Percentiles rank a stretch among this genome's conserved stretches.
Conservation (phyloP, 2,888 invertebrate species). For the Heliconius ethilla region DNA sequence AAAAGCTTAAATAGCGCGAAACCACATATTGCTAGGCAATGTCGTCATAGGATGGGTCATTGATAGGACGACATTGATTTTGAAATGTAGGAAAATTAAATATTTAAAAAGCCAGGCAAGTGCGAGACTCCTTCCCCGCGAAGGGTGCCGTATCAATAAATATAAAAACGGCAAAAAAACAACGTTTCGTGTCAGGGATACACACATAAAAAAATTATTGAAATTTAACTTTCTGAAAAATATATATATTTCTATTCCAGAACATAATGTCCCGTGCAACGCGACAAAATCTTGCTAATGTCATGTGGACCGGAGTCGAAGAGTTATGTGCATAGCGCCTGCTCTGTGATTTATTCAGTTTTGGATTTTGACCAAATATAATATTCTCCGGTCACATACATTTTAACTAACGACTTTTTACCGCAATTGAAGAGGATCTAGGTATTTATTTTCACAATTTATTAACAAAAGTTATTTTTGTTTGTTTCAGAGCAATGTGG, state of each 20-base stretch:
- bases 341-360: slow-evolving; percentile 73
- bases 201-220: too few relatives aligned
- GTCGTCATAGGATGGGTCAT: too few relatives aligned
- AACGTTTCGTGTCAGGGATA: too few relatives aligned
- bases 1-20: too few relatives aligned
- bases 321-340: slow-evolving; percentile 76
- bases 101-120: too few relatives aligned
- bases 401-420: slow-evolving; percentile 61
- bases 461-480: slow-evolving; percentile 1
- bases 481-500: slow-evolving; percentile 6
- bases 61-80: too few relatives aligned
- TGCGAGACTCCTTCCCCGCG: too few relatives aligned
- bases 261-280: slow-evolving; percentile 33
- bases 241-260: slow-evolving; percentile 28
- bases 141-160: too few relatives aligned
- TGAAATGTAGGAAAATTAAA: too few relatives aligned
- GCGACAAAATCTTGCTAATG: slow-evolving; percentile 70
- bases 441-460: slow-evolving; percentile 47
- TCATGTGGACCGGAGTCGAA: slow-evolving; percentile 71
- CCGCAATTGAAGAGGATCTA: slow-evolving; percentile 52
- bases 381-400: slow-evolving; percentile 55
- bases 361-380: slow-evolving; percentile 62
- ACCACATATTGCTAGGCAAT: too few relatives aligned
- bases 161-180: too few relatives aligned
- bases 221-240: too few relatives aligned